These are phyloP conservation scores for Aldrovandia affinis DNA, from an alignment of 2,797 vertebrate genomes.

Conservation along the genomic window DNA sequence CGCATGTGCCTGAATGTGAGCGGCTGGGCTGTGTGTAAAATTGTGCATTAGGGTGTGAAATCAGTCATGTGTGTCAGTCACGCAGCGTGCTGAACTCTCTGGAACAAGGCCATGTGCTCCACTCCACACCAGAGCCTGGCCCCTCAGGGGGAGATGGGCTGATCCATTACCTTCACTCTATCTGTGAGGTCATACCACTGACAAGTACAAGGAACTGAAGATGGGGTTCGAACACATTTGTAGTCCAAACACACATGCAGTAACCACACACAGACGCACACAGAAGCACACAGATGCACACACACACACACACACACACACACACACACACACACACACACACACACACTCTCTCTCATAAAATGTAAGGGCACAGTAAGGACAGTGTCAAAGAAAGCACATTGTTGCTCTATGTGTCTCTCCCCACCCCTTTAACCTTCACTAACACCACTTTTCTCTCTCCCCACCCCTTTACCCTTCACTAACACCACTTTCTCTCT, in stretches of 20 bases:
- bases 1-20: slow-evolving; percentile 28
- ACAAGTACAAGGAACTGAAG: slow-evolving; percentile 39
- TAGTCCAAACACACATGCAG: neutral
- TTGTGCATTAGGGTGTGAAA: slow-evolving; percentile 28
- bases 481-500: slow-evolving; percentile 10
- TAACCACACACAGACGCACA: neutral
- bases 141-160: slow-evolving; percentile 42
- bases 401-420: neutral
- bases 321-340: neutral
- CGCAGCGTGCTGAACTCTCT: slow-evolving; percentile 43
- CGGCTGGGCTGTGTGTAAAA: slow-evolving; percentile 36
- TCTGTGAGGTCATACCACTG: slow-evolving; percentile 56
- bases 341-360: neutral
- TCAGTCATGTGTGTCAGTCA: slow-evolving; percentile 36
- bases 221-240: neutral
- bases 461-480: neutral
- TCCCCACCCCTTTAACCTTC: no score
- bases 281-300: neutral
- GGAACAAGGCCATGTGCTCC: slow-evolving; percentile 42
- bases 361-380: neutral
- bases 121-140: slow-evolving; percentile 58
- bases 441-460: no score
- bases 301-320: neutral
- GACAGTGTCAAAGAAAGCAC: neutral
- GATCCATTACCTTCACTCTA: slow-evolving; percentile 57